A percentile compares a stretch with the other conserved stretches of the same genome.
These are phyloP conservation scores for Hydropsyche tenuis DNA, from an alignment of 1,140 invertebrate genomes.

Conservation along the genomic window DNA sequence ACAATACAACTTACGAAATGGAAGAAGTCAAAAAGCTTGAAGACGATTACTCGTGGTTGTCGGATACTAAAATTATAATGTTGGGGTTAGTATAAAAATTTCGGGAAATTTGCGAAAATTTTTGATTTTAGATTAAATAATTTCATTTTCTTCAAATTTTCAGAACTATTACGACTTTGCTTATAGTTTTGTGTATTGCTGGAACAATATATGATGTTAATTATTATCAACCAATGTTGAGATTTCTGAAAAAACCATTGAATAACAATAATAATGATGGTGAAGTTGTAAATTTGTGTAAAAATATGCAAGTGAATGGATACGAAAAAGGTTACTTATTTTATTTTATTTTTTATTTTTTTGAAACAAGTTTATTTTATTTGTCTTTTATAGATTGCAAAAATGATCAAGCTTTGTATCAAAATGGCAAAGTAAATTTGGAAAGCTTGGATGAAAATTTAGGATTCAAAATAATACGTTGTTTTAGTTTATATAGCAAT, in stretches of 20 bases:
- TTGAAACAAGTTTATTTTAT: too few relatives aligned
- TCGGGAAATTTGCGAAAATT: background rate
- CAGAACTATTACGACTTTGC: background rate
- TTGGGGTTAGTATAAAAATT: constrained; percentile 10
- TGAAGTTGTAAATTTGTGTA: background rate
- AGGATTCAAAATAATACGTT: constrained; percentile 15
- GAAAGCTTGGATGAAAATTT: constrained; percentile 7
- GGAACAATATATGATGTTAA: constrained; percentile 14
- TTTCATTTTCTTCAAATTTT: background rate
- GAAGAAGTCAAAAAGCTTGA: constrained; percentile 44
- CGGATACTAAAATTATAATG: background rate
- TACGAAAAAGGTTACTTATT: background rate
- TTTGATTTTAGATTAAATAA: background rate
- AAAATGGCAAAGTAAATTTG: too few relatives aligned
- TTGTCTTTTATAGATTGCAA: too few relatives aligned
- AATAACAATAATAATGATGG: background rate
- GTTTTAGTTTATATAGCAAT: constrained; percentile 40
- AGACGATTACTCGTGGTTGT: constrained; percentile 37
- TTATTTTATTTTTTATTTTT: background rate
- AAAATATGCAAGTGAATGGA: background rate
- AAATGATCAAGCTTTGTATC: too few relatives aligned
- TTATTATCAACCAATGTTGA: constrained; percentile 23
- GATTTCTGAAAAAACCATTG: background rate
- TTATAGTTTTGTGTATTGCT: background rate
- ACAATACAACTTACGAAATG: constrained; percentile 46